Base-by-base conservation (phyloP, 2,888 invertebrate species). In the Lamellibrachia satsuma region DNA sequence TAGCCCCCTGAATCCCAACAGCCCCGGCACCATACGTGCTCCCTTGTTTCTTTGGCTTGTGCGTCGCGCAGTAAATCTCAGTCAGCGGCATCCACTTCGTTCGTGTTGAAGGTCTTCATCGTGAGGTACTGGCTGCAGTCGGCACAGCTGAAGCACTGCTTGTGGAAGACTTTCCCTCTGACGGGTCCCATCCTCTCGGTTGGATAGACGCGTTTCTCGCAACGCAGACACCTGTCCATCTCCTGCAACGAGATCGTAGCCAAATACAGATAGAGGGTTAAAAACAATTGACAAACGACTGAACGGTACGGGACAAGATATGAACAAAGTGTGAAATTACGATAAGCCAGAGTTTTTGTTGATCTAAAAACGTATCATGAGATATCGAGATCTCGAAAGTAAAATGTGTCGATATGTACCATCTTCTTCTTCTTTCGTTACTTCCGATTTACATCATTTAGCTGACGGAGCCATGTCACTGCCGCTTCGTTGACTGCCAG, bases 131-230 rank as follows among this genome's bases (percentile, higher is more conserved):
- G 95, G 94, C 99, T 98, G 97, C 99, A 99, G 92, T 98, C 98
- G 92, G 98, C 98, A 97, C 99, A 99, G 97, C 99, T 99, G 97
- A 99, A 99, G 97, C 99, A 99, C 22, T 98, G 98, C 96, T 98
- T 98, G 97, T 99, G 99, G 97, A 98, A 99, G 96, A 99, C 98
- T 97, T 99, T 99, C 92, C 95, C 96, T 97, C 99, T 99, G 93
- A 99, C 97, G 0, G 99, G 99, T 51, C 99, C 96, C 52, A 96
- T 94, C 93, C 99, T 97, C 97, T 99, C 99, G 97, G 99, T 98
- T 96, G 99, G 99, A 97, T 99, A 99, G 94, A 99, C 99, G 22
- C 98, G 98, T 97, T 98, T 98, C 96, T 98, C 98, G 97, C 99
- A 99, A 94, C 99, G 97, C 96, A 98, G 97, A 97, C 99, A 96